Evolutionary conservation across 2,113 vertebrate species (phyloP).

Genomic region (Dasyprocta punctata): DNA sequence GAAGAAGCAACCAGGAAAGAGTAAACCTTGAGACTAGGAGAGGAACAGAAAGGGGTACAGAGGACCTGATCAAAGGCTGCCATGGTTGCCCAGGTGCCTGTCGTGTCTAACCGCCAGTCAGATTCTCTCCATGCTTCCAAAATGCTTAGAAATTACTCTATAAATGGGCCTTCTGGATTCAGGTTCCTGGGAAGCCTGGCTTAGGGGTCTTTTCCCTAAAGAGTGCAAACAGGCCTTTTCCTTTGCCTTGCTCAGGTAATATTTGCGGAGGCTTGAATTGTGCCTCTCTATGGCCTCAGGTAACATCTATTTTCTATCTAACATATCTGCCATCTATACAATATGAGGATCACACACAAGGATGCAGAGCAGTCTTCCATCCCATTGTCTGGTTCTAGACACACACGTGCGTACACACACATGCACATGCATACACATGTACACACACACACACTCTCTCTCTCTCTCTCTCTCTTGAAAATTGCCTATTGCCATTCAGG

Average conservation of each 20-base stretch:
- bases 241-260: not conserved
- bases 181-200: conserved; percentile 1
- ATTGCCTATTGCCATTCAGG: not conserved
- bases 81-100: not conserved
- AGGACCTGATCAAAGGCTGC: not conserved
- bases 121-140: not conserved
- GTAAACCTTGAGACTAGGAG: conserved; percentile 40
- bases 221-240: not conserved
- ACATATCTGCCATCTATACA: conserved; percentile 13
- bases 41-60: not conserved
- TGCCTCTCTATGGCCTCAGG: not conserved
- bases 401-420: not conserved
- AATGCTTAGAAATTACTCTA: conserved; percentile 8
- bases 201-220: not conserved
- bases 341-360: not conserved
- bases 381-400: not conserved
- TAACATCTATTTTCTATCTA: conserved; percentile 35
- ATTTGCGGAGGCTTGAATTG: conserved; percentile 16
- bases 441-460: not conserved
- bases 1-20: conserved; percentile 55
- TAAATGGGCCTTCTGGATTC: not conserved
- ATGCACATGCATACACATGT: not conserved
- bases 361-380: not conserved
- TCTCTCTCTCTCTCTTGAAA: too few relatives aligned
- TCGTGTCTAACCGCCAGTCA: not conserved